Evolutionary conservation across 2,113 vertebrate genomes (phyloP), one percentile per base, ranked within the genome.

Genomic region (Ciconia stormi): DNA sequence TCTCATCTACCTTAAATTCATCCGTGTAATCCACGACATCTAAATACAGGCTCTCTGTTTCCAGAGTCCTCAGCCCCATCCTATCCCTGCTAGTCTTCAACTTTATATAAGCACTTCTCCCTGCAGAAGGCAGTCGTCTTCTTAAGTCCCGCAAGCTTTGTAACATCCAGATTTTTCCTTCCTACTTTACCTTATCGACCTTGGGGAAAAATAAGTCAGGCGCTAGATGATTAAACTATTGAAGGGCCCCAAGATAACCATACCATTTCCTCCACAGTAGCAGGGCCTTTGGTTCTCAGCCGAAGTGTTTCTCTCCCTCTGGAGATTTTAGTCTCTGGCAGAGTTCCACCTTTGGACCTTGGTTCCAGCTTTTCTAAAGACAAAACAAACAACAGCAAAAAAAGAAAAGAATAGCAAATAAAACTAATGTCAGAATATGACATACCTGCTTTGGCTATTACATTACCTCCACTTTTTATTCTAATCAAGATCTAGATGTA

Each of bases 261-360:
- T 96, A 99, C 99, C 98, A 98, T 97, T 53, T 99, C 98, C 96
- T 99, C 99, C 69, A 99, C 97, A 0, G 98, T 99, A 16, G 99
- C 99, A 16, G 98, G 98, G 30, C 99, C 99, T 95, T 99, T 99
- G 23, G 98, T 97, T 93, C 99, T 98, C 71, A 99, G 98, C 22
- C 99, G 98, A 93, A 99, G 98, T 2, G 99, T 99, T 80, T 98
- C 99, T 94, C 97, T 98, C 22, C 98, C 99, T 16, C 97, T 98
- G 66, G 98, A 98, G 9, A 99, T 96, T 95, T 98, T 99, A 82
- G 93, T 98, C 17, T 98, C 98, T 26, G 97, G 94, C 9, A 98
- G 91, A 97, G 98, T 98, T 94, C 96, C 91, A 27, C 98, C 98
- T 95, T 98, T 99, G 74, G 99, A 98, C 67, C 99, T 98, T 10